phyloP scores from a whole-genome alignment of 2,113 vertebrate species.

The Lepidothrix coronata region DNA sequence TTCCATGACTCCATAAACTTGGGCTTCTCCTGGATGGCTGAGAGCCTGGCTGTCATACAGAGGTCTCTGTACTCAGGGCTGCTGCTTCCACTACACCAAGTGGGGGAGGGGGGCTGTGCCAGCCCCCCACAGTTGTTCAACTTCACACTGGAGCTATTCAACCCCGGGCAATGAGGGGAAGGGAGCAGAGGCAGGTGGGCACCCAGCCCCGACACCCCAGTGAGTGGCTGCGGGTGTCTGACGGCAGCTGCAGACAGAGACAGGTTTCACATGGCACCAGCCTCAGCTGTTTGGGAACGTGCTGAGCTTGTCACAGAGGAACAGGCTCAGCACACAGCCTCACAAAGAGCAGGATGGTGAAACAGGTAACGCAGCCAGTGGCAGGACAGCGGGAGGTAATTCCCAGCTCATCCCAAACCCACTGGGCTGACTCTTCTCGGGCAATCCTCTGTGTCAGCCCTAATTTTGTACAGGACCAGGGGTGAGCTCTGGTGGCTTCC shows the following conservation, averaged over 20 bases:
- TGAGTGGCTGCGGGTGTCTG: background rate
- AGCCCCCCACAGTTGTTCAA: background rate
- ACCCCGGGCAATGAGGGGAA: background rate
- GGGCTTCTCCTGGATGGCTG: fast-evolving
- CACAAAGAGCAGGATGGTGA: background rate
- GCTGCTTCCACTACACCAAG: background rate
- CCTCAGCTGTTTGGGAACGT: background rate
- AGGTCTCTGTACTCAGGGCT: background rate
- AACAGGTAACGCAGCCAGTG: fast-evolving
- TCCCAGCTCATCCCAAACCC: background rate
- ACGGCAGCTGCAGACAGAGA: background rate
- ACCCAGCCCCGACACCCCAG: background rate
- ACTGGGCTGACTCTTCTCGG: background rate
- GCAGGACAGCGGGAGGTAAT: fast-evolving
- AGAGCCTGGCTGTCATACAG: background rate
- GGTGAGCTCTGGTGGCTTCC: background rate
- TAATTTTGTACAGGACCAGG: background rate
- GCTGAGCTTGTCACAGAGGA: background rate
- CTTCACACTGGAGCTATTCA: conserved; percentile 35
- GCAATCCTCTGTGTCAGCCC: background rate
- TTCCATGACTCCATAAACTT: background rate
- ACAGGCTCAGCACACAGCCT: background rate
- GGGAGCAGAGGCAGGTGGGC: conserved; percentile 1
- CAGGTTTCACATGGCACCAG: fast-evolving
- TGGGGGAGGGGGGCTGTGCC: background rate